Evolutionary conservation across 2,113 vertebrate genomes (phyloP), one percentile per base, ranked within the genome.

Genomic region (Pterocles orientalis): DNA sequence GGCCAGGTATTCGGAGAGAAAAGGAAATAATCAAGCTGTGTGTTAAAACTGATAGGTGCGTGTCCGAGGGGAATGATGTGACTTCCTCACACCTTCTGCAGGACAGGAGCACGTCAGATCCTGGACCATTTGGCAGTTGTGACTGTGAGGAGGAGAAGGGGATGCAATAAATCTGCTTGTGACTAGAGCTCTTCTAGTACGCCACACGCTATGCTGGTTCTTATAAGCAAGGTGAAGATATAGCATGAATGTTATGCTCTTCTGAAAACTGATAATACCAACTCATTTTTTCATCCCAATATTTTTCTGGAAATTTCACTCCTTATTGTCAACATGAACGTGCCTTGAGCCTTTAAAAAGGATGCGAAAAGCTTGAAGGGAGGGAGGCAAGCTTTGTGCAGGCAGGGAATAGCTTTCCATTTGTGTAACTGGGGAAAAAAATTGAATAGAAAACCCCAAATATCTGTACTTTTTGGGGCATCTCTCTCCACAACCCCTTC

Each of bases 161-260:
- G 14, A 26, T 7, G 19, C 6, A 69, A 12, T 5, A 53, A 57
- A 41, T 54, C 20, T 36, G 1, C 23, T 24, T 70, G 56, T 48
- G 69, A 62, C 5, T 10, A 77, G 68, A 60, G 41, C 14, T 50
- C 24, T 86, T 34, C 28, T 17, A 18, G 17, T 26, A 3, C 2
- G 3, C 15, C 24, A 34, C 26, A 26, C 5, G 0, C 23, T n/a
- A 1, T 2, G 5, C 19, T 50, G 11, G 26, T 43, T 43, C 51
- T 54, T 31, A 14, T 3, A 11, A 50, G 39, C 31, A 47, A 53
- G 68, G 39, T 41, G 53, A 53, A 85, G 39, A 8, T 9, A 18
- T 8, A 19, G 24, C 11, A 18, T 39, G 33, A 21, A 54, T 2
- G 13, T 53, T 15, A 17, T 5, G 2, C 8, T 26, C 60, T 34